These are phyloP conservation scores for Branchellion lobata DNA, from an alignment of 2,888 invertebrate species.

Conservation along the genomic window DNA sequence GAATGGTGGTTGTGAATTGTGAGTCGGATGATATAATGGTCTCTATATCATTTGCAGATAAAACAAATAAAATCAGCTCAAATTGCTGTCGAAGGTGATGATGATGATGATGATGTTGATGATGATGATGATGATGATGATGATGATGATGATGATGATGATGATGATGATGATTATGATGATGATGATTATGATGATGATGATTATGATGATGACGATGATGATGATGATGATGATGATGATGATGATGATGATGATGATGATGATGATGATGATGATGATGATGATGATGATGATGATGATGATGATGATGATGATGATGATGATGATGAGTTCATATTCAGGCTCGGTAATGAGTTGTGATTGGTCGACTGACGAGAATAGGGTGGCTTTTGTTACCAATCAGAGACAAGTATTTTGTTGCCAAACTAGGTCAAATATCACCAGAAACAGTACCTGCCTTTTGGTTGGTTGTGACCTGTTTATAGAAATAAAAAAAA, in stretches of 20 bases:
- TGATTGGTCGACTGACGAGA: slow-evolving; percentile 22
- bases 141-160: slow-evolving; percentile 22
- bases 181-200: slow-evolving; percentile 6
- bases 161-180: neutral
- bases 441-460: neutral
- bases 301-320: slow-evolving; percentile 22
- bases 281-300: slow-evolving; percentile 28
- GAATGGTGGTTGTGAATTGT: neutral
- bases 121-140: slow-evolving; percentile 27
- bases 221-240: slow-evolving; percentile 7
- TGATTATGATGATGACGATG: neutral
- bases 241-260: neutral
- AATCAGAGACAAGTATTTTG: neutral
- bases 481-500: neutral
- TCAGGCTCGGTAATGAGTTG: slow-evolving; percentile 6
- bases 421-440: neutral
- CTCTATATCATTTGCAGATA: no score
- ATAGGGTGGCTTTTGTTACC: neutral
- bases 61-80: neutral
- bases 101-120: slow-evolving; percentile 15
- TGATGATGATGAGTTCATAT: slow-evolving; percentile 11
- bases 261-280: slow-evolving; percentile 35
- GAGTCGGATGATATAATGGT: no score
- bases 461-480: neutral
- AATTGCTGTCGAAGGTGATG: neutral